Base-by-base conservation (phyloP, 2,797 vertebrate genomes). In the Fundulus diaphanus region DNA sequence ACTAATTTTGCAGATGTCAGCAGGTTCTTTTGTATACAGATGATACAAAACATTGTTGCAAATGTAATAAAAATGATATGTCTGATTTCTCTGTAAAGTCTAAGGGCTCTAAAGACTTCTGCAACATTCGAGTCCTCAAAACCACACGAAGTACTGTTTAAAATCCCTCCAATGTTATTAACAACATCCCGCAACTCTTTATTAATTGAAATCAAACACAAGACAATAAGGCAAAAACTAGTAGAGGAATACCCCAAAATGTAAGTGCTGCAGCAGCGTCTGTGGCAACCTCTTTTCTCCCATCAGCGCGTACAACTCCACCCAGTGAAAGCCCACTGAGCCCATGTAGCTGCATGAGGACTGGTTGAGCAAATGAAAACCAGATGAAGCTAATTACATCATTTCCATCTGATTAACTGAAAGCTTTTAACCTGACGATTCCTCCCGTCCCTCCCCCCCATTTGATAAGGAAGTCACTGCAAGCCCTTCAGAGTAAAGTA, bases 301-400 rank as follows among this genome's bases (percentile, higher is more conserved):
- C 31, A 9, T 18, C 52, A 35, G 18, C 33, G 71, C 69, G 74
- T 86, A 61, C 68, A 72, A 63, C 70, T 72, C 52, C 35, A n/a
- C 73, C 70, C 59, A 24, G 24, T 46, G 8, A 37, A 65, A 68
- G 33, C 67, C 46, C 61, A 57, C 67, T 70, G 70, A 83, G 54
- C 40, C 42, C n/a, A 48, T 77, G 44, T 40, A 75, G 48, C 72
- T 68, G 57, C 67, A 73, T 2, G n/a, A 74, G 46, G 77, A 82
- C 85, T 1, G 46, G 46, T 70, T 76, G 49, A 46, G 77, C 52
- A 84, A 90, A 91, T 87, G 48, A 85, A 79, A 82, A 86, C 82
- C 92, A 93, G 88, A 93, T 92, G 85, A 79, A 82, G 66, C 80
- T 67, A 85, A 91, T 92, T 84, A 89, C 76, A 86, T 91, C 22